These are phyloP conservation scores for Tipula unca DNA, from an alignment of 2,888 invertebrate species.

Conservation along the genomic window DNA sequence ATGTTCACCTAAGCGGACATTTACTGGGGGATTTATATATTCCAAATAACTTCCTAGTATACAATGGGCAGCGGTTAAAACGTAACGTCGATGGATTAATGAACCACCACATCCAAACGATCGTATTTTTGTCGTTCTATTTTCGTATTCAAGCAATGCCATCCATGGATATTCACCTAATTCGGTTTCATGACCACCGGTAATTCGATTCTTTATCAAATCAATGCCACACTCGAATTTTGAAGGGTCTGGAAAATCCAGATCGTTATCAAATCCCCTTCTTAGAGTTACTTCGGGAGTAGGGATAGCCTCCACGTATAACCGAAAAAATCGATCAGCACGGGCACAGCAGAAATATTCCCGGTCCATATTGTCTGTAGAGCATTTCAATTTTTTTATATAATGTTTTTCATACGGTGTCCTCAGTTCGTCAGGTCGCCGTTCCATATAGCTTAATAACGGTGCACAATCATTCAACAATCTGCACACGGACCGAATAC, in stretches of 20 bases:
- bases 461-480: background rate
- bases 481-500: background rate
- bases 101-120: background rate
- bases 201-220: constrained; percentile 45
- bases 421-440: background rate
- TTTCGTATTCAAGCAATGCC: constrained; percentile 52
- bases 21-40: background rate
- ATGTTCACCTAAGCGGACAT: background rate
- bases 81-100: background rate
- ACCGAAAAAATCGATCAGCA: background rate
- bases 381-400: background rate
- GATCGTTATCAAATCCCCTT: background rate
- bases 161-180: constrained; percentile 64
- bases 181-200: constrained; percentile 52
- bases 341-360: background rate
- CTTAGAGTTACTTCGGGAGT: background rate
- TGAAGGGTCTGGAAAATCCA: background rate
- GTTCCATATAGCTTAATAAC: background rate
- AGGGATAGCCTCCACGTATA: no score
- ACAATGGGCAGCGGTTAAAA: background rate
- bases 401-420: background rate
- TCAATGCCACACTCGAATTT: constrained; percentile 33
- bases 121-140: constrained; percentile 42
- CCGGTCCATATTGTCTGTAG: background rate
- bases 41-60: background rate